phyloP scores from a whole-genome alignment of 2,797 vertebrate species.

The Argentina silus region DNA sequence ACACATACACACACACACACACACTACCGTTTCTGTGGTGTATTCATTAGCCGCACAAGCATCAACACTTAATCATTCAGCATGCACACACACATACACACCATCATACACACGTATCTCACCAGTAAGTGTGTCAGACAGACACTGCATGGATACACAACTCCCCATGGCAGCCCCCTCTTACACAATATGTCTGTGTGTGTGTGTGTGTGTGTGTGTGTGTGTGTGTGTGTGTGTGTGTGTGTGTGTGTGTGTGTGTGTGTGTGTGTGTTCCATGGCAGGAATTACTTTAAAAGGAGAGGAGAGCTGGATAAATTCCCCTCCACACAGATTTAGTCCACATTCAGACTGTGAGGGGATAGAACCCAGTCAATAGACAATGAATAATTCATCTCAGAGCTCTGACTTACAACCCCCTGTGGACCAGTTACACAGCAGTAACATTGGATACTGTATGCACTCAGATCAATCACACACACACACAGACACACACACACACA shows the following conservation, averaged over 20 bases:
- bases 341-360: constrained; percentile 19
- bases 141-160: constrained; percentile 3
- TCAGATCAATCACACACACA: constrained; percentile 18
- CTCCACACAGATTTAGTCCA: constrained; percentile 28
- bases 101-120: constrained; percentile 15
- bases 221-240: constrained; percentile 38
- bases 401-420: constrained; percentile 62
- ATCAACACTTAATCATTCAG: not conserved
- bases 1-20: constrained; percentile 16
- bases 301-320: constrained; percentile 46
- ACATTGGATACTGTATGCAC: constrained; percentile 35
- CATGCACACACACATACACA: constrained; percentile 48
- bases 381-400: constrained; percentile 69
- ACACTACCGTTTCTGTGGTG: not conserved
- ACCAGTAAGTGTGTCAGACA: not conserved
- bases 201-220: constrained; percentile 16
- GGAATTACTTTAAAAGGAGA: too few species aligned
- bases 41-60: not conserved
- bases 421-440: constrained; percentile 44
- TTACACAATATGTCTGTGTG: constrained; percentile 5
- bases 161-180: constrained; percentile 7
- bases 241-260: constrained; percentile 42
- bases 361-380: constrained; percentile 59
- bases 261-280: constrained; percentile 21
- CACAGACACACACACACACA: constrained; percentile 16